Conservation (phyloP, 2,797 vertebrate genomes). For the Dryobates pubescens region DNA sequence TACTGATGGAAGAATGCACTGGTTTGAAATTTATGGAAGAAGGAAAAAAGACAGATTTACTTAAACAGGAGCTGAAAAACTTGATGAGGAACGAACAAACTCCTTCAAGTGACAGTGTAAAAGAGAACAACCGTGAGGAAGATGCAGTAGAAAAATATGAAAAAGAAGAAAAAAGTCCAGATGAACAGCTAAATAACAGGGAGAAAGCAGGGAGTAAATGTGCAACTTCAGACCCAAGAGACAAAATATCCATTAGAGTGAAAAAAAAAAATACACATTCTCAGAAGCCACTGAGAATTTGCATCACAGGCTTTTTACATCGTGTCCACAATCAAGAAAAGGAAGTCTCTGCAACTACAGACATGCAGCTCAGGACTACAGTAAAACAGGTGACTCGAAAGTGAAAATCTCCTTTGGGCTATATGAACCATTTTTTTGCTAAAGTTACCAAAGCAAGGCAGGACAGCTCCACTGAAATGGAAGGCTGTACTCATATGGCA, state of each 20-base stretch:
- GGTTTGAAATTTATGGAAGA: conserved; percentile 5
- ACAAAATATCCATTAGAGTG: not conserved
- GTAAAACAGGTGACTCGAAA: not conserved
- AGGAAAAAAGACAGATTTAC: not conserved
- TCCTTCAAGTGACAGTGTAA: not conserved
- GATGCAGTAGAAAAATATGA: not conserved
- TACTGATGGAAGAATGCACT: not conserved
- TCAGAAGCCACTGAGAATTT: conserved; percentile 74
- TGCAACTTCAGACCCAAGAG: not conserved
- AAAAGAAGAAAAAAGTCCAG: not conserved
- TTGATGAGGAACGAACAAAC: not conserved
- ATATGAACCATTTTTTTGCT: conserved; percentile 64
- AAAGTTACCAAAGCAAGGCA: not conserved
- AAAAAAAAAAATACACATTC: conserved; percentile 47
- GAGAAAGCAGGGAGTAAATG: not conserved
- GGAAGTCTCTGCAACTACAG: not conserved
- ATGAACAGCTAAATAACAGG: not conserved
- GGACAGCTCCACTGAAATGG: not conserved
- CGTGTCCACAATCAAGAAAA: not conserved
- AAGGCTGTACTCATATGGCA: not conserved
- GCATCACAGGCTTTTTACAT: conserved; percentile 66
- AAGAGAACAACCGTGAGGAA: not conserved
- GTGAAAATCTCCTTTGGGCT: not conserved
- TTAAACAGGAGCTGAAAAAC: conserved; percentile 3
- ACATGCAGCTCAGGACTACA: not conserved